Conservation (phyloP, 2,797 vertebrate genomes). For the Dicrostonyx torquatus region DNA sequence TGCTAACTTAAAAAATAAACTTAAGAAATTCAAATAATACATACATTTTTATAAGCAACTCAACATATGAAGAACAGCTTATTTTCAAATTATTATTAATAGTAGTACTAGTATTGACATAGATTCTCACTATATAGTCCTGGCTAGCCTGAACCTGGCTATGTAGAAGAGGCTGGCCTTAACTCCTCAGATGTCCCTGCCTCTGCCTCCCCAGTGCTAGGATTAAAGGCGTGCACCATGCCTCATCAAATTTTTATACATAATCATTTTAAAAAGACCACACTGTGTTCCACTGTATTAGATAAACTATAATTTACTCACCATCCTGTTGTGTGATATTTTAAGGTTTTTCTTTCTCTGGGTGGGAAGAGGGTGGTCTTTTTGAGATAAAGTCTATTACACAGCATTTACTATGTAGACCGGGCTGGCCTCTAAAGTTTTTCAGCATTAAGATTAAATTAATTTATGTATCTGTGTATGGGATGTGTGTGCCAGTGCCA, state of each 20-base stretch:
- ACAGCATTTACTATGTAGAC: background rate
- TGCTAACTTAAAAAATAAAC: background rate
- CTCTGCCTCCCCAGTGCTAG: background rate
- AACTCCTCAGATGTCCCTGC: background rate
- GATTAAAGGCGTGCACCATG: background rate
- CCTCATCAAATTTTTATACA: background rate
- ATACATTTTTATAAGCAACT: background rate
- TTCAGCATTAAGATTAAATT: constrained; percentile 7
- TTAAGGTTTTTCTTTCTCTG: background rate
- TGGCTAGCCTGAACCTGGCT: background rate
- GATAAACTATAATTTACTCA: constrained; percentile 37
- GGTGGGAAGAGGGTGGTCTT: background rate
- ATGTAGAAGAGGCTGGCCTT: background rate
- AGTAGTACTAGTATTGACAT: background rate
- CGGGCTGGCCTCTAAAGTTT: background rate
- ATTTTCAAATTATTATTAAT: constrained; percentile 46
- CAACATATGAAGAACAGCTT: constrained; percentile 16
- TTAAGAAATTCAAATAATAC: background rate
- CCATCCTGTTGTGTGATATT: background rate
- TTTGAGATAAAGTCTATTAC: background rate
- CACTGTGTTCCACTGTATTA: background rate
- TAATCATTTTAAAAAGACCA: constrained; percentile 38
- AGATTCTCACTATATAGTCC: background rate
- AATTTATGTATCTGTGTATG: background rate
- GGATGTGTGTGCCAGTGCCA: background rate